A percentile compares a stretch with the other conserved stretches of the same genome.
Evolutionary conservation across 1,140 invertebrate species (phyloP).

Genomic region (Gryllus bimaculatus): DNA sequence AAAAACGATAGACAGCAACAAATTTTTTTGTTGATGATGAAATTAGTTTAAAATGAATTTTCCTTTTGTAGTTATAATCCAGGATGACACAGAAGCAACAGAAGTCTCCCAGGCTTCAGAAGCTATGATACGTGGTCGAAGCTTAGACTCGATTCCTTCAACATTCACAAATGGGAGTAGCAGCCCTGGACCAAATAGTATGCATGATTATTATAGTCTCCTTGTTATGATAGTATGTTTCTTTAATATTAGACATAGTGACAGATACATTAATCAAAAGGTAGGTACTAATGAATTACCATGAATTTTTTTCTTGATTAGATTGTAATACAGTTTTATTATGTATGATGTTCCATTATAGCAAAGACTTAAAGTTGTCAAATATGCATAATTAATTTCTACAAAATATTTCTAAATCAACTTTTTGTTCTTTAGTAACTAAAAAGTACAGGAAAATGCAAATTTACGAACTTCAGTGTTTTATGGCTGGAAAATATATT

Average conservation of each 20-base stretch:
- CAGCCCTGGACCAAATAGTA: constrained; percentile 56
- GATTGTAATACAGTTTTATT: too few species aligned
- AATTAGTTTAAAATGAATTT: constrained; percentile 10
- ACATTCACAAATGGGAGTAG: constrained; percentile 81
- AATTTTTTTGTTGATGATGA: neutral
- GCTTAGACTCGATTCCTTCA: constrained; percentile 82
- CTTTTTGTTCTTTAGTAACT: too few species aligned
- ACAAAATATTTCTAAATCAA: too few species aligned
- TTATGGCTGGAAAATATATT: too few species aligned
- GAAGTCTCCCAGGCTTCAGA: constrained; percentile 46
- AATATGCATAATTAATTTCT: too few species aligned
- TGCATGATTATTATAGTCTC: neutral
- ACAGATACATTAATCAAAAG: too few species aligned
- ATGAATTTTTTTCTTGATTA: too few species aligned
- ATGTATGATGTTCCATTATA: too few species aligned
- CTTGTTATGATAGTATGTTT: neutral
- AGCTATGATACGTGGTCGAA: constrained; percentile 59
- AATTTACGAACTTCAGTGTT: too few species aligned
- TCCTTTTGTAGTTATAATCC: constrained; percentile 57
- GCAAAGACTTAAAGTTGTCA: too few species aligned
- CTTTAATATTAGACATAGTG: neutral
- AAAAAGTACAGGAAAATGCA: too few species aligned
- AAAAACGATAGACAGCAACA: neutral
- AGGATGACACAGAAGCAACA: constrained; percentile 53
- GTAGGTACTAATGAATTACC: too few species aligned